Percentiles rank a stretch among this genome's conserved stretches.
These are phyloP conservation scores for Oreochromis aureus DNA, from an alignment of 2,113 vertebrate genomes.

Conservation along the genomic window DNA sequence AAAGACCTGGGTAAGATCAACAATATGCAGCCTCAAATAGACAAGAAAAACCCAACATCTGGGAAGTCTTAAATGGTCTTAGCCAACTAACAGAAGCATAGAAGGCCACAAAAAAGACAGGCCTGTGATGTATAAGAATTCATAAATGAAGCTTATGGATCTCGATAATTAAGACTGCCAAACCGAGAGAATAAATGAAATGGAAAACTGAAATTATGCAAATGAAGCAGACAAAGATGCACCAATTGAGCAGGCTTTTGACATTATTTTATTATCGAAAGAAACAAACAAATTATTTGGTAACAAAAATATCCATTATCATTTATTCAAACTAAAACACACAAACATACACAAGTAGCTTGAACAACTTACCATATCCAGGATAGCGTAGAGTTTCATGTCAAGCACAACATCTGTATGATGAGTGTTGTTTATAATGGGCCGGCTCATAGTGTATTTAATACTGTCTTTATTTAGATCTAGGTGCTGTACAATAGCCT, in stretches of 20 bases:
- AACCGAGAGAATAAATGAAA: not conserved
- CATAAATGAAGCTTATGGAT: not conserved
- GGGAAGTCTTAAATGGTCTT: not conserved
- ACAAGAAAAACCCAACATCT: not conserved
- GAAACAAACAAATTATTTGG: not conserved
- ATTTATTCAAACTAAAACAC: not conserved
- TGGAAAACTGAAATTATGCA: not conserved
- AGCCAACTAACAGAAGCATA: not conserved
- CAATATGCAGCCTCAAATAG: not conserved
- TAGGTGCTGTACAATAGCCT: not conserved
- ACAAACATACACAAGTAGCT: not conserved
- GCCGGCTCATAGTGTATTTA: not conserved
- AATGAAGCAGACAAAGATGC: not conserved
- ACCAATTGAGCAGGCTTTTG: not conserved
- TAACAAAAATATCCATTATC: not conserved
- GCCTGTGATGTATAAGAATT: too few species aligned
- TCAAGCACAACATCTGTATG: not conserved
- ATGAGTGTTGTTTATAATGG: not conserved
- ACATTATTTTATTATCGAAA: fast-evolving
- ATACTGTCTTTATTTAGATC: not conserved
- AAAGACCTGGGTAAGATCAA: not conserved
- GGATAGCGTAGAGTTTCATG: not conserved
- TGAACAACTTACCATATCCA: not conserved
- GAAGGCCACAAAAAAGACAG: not conserved
- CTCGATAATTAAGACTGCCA: not conserved